Evolutionary conservation across 2,113 vertebrate genomes (phyloP).

Genomic region (Barbus barbus): DNA sequence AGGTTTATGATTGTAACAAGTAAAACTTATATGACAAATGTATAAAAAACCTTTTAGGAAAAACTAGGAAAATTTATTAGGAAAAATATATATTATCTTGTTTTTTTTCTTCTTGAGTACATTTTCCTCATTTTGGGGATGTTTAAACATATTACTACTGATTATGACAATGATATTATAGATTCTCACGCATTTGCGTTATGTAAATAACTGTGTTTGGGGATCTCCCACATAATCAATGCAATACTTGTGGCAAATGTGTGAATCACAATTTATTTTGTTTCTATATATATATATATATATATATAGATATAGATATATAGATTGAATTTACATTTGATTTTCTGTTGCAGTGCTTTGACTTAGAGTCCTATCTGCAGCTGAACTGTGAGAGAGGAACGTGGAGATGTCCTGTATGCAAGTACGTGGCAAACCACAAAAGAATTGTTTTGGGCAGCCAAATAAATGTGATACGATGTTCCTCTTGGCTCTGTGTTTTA

Average conservation of each 20-base stretch:
- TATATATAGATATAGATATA: too few relatives aligned
- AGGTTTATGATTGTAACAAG: too few relatives aligned
- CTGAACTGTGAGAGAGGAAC: conserved; percentile 99
- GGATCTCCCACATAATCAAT: not conserved
- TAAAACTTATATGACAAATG: too few relatives aligned
- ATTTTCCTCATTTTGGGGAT: too few relatives aligned
- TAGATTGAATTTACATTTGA: not conserved
- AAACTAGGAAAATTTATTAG: too few relatives aligned
- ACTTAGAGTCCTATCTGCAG: conserved; percentile 97
- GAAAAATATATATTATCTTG: too few relatives aligned
- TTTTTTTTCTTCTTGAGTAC: too few relatives aligned
- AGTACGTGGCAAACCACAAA: conserved; percentile 76
- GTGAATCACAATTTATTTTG: too few relatives aligned
- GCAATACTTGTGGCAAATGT: not conserved
- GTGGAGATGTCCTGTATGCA: conserved; percentile 99
- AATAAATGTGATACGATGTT: not conserved
- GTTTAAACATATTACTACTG: not conserved
- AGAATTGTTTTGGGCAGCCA: not conserved
- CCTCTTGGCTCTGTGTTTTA: conserved; percentile 36
- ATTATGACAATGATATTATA: not conserved
- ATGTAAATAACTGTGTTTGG: not conserved
- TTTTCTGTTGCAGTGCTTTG: conserved; percentile 85
- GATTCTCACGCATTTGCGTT: not conserved
- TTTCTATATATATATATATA: too few relatives aligned
- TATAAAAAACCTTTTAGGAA: too few relatives aligned